These are phyloP conservation scores for Mormyrops attenuatus DNA, from an alignment of 2,797 vertebrate genomes.

Conservation along the genomic window DNA sequence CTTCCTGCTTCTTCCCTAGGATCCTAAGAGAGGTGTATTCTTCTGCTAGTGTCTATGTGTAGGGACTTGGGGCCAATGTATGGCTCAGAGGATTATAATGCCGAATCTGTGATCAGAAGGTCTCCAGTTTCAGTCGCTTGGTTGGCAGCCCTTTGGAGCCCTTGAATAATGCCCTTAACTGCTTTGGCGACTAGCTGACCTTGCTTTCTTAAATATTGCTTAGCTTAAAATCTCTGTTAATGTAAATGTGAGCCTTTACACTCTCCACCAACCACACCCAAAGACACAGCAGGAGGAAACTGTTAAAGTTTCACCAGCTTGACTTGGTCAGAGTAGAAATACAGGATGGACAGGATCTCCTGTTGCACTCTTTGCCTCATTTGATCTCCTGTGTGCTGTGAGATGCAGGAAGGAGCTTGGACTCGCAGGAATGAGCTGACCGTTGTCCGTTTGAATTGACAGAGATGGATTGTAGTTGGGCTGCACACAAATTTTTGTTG, in stretches of 20 bases:
- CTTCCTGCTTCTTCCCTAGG: neutral
- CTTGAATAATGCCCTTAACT: neutral
- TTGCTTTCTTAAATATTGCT: neutral
- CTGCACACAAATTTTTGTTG: neutral
- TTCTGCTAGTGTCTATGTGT: neutral
- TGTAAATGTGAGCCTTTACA: neutral
- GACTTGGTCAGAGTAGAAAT: neutral
- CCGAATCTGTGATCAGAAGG: neutral
- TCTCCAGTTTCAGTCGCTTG: neutral
- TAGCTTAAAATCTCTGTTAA: neutral
- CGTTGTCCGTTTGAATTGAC: neutral
- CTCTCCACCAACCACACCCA: neutral
- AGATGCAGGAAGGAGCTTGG: constrained; percentile 10
- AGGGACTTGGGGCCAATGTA: neutral
- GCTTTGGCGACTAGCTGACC: neutral
- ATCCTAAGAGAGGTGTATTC: neutral
- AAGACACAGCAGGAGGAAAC: neutral
- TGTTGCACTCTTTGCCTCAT: neutral
- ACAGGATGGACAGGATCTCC: neutral
- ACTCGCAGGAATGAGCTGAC: neutral
- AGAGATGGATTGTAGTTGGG: neutral
- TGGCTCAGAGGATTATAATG: neutral
- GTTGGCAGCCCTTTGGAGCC: neutral
- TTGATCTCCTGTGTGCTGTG: neutral
- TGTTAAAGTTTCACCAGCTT: neutral